Conservation (phyloP, 1,140 invertebrate species). For the Sitophilus oryzae region DNA sequence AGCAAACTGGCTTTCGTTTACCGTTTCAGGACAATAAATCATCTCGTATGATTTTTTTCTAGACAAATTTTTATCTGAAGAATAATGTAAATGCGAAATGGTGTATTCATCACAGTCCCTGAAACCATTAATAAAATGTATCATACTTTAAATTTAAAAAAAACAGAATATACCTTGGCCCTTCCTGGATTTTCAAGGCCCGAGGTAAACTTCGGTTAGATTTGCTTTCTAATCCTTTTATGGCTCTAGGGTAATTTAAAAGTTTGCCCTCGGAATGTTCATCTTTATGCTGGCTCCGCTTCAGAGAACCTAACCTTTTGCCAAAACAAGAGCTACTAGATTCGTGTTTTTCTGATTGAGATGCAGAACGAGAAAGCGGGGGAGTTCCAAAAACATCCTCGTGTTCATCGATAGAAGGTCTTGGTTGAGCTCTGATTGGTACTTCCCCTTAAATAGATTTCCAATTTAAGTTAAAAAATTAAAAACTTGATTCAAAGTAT, state of each 20-base stretch:
- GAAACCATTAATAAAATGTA: not conserved
- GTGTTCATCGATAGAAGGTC: constrained; percentile 4
- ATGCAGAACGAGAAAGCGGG: constrained; percentile 14
- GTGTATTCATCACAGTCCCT: constrained; percentile 25
- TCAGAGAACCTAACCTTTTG: constrained; percentile 40
- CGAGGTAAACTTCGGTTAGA: constrained; percentile 36
- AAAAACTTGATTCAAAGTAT: no score
- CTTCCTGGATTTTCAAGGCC: constrained; percentile 35
- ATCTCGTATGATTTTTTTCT: constrained; percentile 38
- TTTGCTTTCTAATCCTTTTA: constrained; percentile 35
- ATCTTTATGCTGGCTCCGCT: constrained; percentile 30
- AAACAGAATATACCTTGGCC: constrained; percentile 6
- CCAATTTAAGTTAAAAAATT: no score
- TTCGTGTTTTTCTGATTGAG: constrained; percentile 30
- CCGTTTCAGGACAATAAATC: constrained; percentile 40
- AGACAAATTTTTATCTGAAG: constrained; percentile 31
- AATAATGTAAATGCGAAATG: constrained; percentile 18
- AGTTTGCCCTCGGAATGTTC: constrained; percentile 29
- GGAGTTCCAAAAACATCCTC: constrained; percentile 7
- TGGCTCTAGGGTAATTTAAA: constrained; percentile 37
- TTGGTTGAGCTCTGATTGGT: constrained; percentile 28
- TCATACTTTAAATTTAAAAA: not conserved
- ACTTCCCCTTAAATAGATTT: constrained; percentile 33
- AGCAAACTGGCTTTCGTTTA: constrained; percentile 40
- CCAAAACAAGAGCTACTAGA: constrained; percentile 42